Conservation (phyloP, 2,888 invertebrate genomes). For the Drosophila lacicola region DNA sequence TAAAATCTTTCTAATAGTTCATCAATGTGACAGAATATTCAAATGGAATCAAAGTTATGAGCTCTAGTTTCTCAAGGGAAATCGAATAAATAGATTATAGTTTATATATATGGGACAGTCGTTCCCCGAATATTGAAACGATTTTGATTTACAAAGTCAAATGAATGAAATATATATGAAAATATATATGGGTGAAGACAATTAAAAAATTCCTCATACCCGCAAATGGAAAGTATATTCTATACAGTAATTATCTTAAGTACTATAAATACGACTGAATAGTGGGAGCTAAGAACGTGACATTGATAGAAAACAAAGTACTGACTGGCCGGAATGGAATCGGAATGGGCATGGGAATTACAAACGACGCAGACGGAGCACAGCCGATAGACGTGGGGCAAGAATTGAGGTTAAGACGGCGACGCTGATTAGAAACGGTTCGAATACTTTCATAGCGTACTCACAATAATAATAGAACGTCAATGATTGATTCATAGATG, state of each 20-base stretch:
- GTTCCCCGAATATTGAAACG: too few relatives aligned
- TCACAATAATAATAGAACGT: constrained; percentile 3
- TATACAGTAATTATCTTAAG: neutral
- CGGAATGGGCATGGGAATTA: neutral
- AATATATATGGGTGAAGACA: too few relatives aligned
- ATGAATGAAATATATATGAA: too few relatives aligned
- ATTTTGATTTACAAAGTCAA: too few relatives aligned
- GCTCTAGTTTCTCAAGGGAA: too few relatives aligned
- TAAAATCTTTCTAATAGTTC: too few relatives aligned
- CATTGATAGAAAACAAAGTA: constrained; percentile 3
- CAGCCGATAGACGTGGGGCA: neutral
- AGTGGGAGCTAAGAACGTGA: constrained; percentile 13
- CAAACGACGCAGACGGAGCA: constrained; percentile 9
- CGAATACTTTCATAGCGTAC: neutral
- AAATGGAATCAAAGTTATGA: too few relatives aligned
- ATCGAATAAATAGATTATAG: too few relatives aligned
- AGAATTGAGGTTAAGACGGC: constrained; percentile 13
- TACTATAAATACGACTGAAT: constrained; percentile 1
- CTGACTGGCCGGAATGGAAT: neutral
- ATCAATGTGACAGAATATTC: too few relatives aligned
- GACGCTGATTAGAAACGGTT: constrained; percentile 13
- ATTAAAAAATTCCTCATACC: neutral
- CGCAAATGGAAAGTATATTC: neutral
- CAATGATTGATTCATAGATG: constrained; percentile 26
- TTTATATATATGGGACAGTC: too few relatives aligned